Base-by-base conservation (phyloP, 2,797 vertebrate genomes). In the Pitangus sulphuratus region DNA sequence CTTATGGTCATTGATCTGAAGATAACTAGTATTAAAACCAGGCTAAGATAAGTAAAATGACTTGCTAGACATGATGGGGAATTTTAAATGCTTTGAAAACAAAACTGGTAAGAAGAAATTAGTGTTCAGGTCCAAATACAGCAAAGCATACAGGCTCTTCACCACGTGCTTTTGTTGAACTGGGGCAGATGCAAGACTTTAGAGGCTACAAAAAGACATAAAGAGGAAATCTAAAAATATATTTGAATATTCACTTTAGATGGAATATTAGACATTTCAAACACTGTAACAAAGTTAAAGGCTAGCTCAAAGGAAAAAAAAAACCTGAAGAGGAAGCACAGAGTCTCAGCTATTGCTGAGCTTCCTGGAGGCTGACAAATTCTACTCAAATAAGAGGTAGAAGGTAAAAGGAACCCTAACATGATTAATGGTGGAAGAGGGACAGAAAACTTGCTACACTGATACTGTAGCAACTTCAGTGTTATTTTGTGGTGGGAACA, bases 231-330 rank as follows among this genome's bases (percentile, higher is more conserved):
- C 70, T 72, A 65, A 85, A 96, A 80, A 65, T 89, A 44, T 39
- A 79, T 74, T 80, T 74, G 89, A 85, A 84, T 93, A 91, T 82
- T 96, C 57, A 76, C 33, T 93, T 85, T 54, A 83, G 69, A 79
- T 7, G 12, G 77, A 88, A 71, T 75, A 93, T 53, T 81, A 76
- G 83, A 83, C 87, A 57, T 92, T 93, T 81, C 28, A 81, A 96
- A 84, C 65, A 89, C n/a, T 58, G 91, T 40, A 92, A 74, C 70
- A 85, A 94, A 77, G 65, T 75, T 82, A 88, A 95, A 87, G 84
- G 57, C 75, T 92, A 94, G 77, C 90, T 92, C 72, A 84, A 91
- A 92, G 61, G 31, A 2, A 68, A 42, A 35, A 70, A 70, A 83
- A 78, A 48, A 40, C 11, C 4, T 48, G 50, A 71, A 74, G 22